phyloP scores from a whole-genome alignment of 2,888 invertebrate genomes.

The Nymphalis c-album region DNA sequence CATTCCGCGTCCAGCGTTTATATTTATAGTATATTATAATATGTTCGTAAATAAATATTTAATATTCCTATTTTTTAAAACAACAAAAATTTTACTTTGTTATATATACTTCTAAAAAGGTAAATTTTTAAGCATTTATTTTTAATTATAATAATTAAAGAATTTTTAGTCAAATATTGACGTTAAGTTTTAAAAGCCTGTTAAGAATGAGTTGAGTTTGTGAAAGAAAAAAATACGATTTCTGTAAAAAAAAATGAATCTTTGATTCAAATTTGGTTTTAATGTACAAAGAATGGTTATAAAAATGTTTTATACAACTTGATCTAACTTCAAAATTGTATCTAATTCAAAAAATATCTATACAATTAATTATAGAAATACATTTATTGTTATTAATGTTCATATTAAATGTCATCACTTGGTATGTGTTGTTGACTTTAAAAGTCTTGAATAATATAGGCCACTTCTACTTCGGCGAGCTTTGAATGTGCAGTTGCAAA shows the following conservation, averaged over 20 bases:
- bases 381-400: conserved; percentile 5
- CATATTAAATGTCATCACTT: neutral
- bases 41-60: neutral
- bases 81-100: neutral
- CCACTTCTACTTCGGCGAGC: neutral
- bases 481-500: neutral
- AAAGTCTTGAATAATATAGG: neutral
- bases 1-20: neutral
- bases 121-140: neutral
- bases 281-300: neutral
- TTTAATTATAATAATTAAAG: neutral
- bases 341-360: neutral
- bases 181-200: neutral
- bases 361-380: too few species aligned
- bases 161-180: conserved; percentile 3
- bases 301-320: neutral
- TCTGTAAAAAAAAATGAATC: neutral
- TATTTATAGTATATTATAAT: neutral
- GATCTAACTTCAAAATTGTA: neutral
- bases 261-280: neutral
- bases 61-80: neutral
- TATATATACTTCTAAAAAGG: neutral
- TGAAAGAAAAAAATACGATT: neutral
- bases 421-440: neutral
- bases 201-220: neutral